These are phyloP conservation scores for Lycodopsis pacificus DNA, from an alignment of 2,797 vertebrate genomes.

Conservation along the genomic window DNA sequence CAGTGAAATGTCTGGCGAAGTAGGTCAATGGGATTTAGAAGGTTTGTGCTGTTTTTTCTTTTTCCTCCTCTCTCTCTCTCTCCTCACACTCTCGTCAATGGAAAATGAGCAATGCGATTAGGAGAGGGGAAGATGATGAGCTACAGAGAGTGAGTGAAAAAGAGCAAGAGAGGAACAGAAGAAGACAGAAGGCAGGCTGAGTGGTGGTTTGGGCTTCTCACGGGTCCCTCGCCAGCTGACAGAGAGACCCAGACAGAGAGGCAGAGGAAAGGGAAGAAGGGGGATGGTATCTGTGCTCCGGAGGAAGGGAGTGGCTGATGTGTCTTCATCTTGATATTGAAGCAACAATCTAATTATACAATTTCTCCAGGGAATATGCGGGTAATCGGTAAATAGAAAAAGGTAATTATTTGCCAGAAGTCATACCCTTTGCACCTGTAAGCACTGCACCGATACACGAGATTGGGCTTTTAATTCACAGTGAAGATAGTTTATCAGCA, in stretches of 20 bases:
- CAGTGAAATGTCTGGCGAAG: conserved; percentile 82
- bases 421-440: conserved; percentile 78
- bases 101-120: conserved; percentile 81
- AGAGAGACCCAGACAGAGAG: conserved; percentile 62
- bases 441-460: conserved; percentile 65
- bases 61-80: conserved; percentile 4
- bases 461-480: conserved; percentile 61
- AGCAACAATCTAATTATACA: conserved; percentile 84
- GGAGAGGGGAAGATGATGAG: conserved; percentile 74
- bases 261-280: conserved; percentile 21
- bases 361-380: conserved; percentile 76
- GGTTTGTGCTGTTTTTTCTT: conserved; percentile 74
- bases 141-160: conserved; percentile 51
- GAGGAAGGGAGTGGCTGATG: conserved; percentile 71
- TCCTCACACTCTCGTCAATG: conserved; percentile 74
- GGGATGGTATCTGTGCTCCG: conserved; percentile 68
- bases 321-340: conserved; percentile 80
- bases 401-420: conserved; percentile 83
- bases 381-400: conserved; percentile 84
- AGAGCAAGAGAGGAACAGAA: conserved; percentile 50
- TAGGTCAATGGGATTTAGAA: conserved; percentile 85
- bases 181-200: conserved; percentile 60
- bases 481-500: conserved; percentile 75
- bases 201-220: conserved; percentile 65
- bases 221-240: conserved; percentile 71